Base-by-base conservation (phyloP, 1,140 invertebrate genomes). In the Latrodectus geometricus region DNA sequence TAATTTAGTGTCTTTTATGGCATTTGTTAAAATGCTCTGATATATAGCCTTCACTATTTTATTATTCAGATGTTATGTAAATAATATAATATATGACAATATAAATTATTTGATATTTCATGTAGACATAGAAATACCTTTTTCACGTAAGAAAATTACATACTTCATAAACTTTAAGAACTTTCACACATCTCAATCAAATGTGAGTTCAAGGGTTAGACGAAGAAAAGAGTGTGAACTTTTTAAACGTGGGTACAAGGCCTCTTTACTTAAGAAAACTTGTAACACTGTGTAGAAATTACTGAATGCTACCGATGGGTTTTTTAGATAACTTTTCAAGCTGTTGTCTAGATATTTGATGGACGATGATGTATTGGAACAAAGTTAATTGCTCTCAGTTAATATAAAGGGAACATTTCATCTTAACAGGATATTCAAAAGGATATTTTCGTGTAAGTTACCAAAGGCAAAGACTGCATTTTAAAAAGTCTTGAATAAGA, bases 351-450 rank as follows among this genome's bases (percentile, higher is more conserved):
- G 15, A 3, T n/a, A 35, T 56, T 75, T 84, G 82, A 84, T 84
- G 23, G 49, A 84, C 72, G 82, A 84, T 84, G 82, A 84, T 75
- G 72, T 54, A 84, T 84, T 20, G 21, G 12, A 61, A 11, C 9
- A 4, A 23, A 84, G 72, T 76, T 76, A 84, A 84, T 84, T 84
- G 74, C 72, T 74, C n/a, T n/a, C 4, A 76, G 72, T 84, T 68
- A 84, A 76, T 76, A 52, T 68, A 66, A 82, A 84, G 82, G 68
- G 21, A 21, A 14, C 54, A 61, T 61, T 61, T 61, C 35, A 5
- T 35, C 8, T 76, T 49, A 23, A 9, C 48, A 68, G 15, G 61
- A 54, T 56, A 54, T 23, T 82, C 50, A 17, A 70, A 68, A 68
- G 52, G 56, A 48, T 82, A 68, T 74, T 82, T 74, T 49, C 15